Base-by-base conservation (phyloP, 2,888 invertebrate genomes). In the Cephus pygmeus region DNA sequence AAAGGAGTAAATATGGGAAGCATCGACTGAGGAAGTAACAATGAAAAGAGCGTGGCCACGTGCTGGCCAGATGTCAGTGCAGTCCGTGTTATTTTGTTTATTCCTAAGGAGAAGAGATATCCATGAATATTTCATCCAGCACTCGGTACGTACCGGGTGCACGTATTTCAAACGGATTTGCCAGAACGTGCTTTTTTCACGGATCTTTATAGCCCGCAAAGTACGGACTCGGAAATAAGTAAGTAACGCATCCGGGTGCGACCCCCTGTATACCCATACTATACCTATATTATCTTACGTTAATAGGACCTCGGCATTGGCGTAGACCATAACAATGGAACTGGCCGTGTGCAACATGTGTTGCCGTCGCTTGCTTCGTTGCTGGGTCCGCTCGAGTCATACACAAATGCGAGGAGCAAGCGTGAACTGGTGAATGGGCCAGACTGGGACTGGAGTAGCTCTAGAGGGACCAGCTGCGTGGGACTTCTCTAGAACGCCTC, bases 271-370 rank as follows among this genome's bases (percentile, higher is more conserved):
- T 56, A 56, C 56, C 56, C 56, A 23, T 56, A 23, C 56, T 23
- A 9, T 23, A 9, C 9, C 23, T 56, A 56, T 56, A 56, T 56
- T 56, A 23, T 56, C 56, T 56, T 56, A 56, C 56, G 56, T 56
- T 56, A 56, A 56, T 56, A 15, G 56, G 15, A 23, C 56, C 56
- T 56, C 56, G 23, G 56, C 56, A 56, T 56, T 9, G 56, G 56
- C 56, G 56, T 15, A 56, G 56, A 56, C 23, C 56, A 56, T 71
- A 81, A 83, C 83, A 83, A 83, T 83, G 35, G 83, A 73, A 69
- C 76, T 79, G 80, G 79, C 81, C 76, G 12, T 34, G n/a, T 73
- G 83, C 83, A 83, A 83, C 83, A 83, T 83, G 83, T 83, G 83
- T 83, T 83, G 80, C 83, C 56, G 56, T 56, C 56, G 56, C 40